These are phyloP conservation scores for Drosophila orena DNA, from an alignment of 1,140 invertebrate species.

Conservation along the genomic window DNA sequence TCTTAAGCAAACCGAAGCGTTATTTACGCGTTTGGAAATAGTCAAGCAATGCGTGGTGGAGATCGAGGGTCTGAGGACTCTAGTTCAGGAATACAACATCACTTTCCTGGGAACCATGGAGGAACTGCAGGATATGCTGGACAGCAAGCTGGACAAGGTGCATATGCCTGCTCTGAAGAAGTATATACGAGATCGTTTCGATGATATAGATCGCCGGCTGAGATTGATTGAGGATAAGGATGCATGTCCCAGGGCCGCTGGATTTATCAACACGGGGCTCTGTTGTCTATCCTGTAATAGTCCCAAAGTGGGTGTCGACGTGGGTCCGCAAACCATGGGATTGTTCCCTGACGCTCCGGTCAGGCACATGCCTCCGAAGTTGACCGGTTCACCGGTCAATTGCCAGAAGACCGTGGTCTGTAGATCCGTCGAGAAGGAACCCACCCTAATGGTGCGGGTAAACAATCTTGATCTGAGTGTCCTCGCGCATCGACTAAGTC, in stretches of 20 bases:
- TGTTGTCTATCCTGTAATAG: constrained; percentile 65
- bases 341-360: constrained; percentile 46
- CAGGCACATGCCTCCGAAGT: background rate
- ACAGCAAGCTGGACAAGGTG: constrained; percentile 78
- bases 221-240: constrained; percentile 55
- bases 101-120: constrained; percentile 77
- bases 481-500: constrained; percentile 52
- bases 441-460: constrained; percentile 62
- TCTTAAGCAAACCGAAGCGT: constrained; percentile 44
- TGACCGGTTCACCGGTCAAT: background rate
- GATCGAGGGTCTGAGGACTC: constrained; percentile 54
- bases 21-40: constrained; percentile 60
- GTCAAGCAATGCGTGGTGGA: constrained; percentile 71
- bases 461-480: constrained; percentile 61
- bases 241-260: constrained; percentile 64
- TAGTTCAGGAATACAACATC: constrained; percentile 62
- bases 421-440: constrained; percentile 62
- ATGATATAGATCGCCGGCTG: constrained; percentile 56
- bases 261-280: constrained; percentile 57
- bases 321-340: constrained; percentile 47
- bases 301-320: constrained; percentile 53
- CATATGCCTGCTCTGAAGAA: constrained; percentile 79
- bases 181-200: constrained; percentile 74
- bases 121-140: constrained; percentile 82
- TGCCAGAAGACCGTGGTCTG: constrained; percentile 49